phyloP scores from a whole-genome alignment of 2,113 vertebrate genomes.

The Callospermophilus lateralis region DNA sequence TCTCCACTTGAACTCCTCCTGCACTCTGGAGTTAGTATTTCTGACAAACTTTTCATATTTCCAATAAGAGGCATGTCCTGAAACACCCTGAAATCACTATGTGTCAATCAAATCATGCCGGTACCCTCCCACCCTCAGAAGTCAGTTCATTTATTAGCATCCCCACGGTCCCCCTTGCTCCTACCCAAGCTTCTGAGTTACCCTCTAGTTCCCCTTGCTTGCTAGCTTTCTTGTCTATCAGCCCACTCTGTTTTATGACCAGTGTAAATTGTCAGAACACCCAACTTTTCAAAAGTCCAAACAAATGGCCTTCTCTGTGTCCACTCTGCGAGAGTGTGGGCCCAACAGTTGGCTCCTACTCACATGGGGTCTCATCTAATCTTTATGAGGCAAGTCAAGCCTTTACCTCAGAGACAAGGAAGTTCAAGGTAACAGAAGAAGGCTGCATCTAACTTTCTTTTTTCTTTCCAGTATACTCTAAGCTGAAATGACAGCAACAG shows the following conservation, averaged over 20 bases:
- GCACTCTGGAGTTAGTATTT: background rate
- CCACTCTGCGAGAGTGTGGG: background rate
- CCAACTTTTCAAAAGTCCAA: background rate
- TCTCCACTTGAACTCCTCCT: background rate
- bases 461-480: background rate
- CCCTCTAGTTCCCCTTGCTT: too few species aligned
- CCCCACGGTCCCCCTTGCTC: too few species aligned
- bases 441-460: background rate
- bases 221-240: background rate
- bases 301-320: background rate
- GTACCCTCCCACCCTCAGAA: background rate
- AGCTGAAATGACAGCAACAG: conserved; percentile 55
- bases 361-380: background rate
- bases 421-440: background rate
- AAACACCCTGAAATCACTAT: background rate
- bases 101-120: background rate
- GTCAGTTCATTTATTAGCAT: background rate
- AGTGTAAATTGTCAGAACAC: background rate
- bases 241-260: background rate
- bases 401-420: background rate
- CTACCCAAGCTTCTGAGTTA: background rate
- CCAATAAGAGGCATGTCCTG: background rate
- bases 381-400: background rate
- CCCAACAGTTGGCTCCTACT: background rate
- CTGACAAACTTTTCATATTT: background rate